phyloP scores from a whole-genome alignment of 1,140 invertebrate genomes.

The Choristoneura fumiferana region DNA sequence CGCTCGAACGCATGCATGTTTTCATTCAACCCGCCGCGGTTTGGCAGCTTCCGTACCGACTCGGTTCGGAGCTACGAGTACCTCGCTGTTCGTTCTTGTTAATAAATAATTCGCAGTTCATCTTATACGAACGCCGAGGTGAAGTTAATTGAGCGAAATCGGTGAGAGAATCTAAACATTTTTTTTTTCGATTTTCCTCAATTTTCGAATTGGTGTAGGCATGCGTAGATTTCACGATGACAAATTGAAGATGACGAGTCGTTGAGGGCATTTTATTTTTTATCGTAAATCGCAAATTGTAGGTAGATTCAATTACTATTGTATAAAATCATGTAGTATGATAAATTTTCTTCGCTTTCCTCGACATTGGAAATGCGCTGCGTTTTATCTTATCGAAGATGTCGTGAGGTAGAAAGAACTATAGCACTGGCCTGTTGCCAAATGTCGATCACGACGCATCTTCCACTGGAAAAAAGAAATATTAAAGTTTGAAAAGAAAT shows the following conservation, averaged over 20 bases:
- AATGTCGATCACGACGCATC: constrained; percentile 59
- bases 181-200: constrained; percentile 13
- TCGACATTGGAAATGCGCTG: constrained; percentile 37
- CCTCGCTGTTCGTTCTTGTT: not conserved
- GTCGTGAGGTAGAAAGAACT: constrained; percentile 61
- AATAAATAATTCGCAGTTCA: constrained; percentile 23
- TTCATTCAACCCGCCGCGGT: constrained; percentile 50
- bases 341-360: not conserved
- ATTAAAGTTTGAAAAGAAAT: constrained; percentile 38
- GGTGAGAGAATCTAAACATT: constrained; percentile 21
- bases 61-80: not conserved
- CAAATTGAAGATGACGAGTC: not conserved
- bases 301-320: not conserved
- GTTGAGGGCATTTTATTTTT: too few relatives aligned
- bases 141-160: constrained; percentile 25
- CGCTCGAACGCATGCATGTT: constrained; percentile 46
- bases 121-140: constrained; percentile 21
- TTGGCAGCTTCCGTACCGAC: constrained; percentile 22
- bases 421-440: constrained; percentile 67
- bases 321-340: not conserved
- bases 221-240: not conserved
- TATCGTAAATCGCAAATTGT: not conserved
- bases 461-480: constrained; percentile 66
- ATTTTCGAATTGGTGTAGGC: not conserved
- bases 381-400: constrained; percentile 56